A percentile compares a stretch with the other conserved stretches of the same genome.
Conservation (phyloP, 2,797 vertebrate genomes). For the Phrynocephalus forsythii region DNA sequence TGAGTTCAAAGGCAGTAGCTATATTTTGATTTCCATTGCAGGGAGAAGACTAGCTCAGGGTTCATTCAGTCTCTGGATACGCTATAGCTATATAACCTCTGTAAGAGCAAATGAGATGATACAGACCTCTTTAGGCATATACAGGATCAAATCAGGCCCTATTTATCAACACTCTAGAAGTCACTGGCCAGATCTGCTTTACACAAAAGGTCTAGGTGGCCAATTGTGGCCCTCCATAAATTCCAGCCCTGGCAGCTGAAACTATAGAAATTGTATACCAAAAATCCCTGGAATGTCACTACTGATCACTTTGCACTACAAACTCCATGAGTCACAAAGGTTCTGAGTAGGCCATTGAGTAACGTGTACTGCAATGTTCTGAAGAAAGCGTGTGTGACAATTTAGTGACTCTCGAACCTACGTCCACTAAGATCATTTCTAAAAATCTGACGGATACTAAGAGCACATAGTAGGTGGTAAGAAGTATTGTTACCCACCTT, state of each 20-base stretch:
- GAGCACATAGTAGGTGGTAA: slow-evolving; percentile 13
- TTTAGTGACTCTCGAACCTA: not conserved
- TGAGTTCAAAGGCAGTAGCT: not conserved
- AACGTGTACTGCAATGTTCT: not conserved
- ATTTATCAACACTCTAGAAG: not conserved
- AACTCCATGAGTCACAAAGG: not conserved
- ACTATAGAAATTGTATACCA: not conserved
- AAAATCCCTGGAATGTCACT: not conserved
- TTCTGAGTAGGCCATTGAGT: not conserved
- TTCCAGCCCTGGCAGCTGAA: not conserved
- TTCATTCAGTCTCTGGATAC: not conserved
- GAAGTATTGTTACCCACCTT: slow-evolving; percentile 23
- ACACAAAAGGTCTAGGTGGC: not conserved
- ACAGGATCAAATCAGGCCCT: not conserved
- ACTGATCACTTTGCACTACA: not conserved
- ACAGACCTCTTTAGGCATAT: not conserved
- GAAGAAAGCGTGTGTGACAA: not conserved
- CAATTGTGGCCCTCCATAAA: not conserved
- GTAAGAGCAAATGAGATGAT: not conserved
- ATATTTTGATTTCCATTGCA: not conserved
- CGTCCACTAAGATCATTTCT: not conserved
- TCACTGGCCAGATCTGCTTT: not conserved
- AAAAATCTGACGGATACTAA: slow-evolving; percentile 4
- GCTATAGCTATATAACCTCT: not conserved
- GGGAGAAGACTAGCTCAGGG: not conserved